Evolutionary conservation across 2,113 vertebrate species (phyloP), one percentile per base, ranked within the genome.

Genomic region (Melanotaenia duboulayi): DNA sequence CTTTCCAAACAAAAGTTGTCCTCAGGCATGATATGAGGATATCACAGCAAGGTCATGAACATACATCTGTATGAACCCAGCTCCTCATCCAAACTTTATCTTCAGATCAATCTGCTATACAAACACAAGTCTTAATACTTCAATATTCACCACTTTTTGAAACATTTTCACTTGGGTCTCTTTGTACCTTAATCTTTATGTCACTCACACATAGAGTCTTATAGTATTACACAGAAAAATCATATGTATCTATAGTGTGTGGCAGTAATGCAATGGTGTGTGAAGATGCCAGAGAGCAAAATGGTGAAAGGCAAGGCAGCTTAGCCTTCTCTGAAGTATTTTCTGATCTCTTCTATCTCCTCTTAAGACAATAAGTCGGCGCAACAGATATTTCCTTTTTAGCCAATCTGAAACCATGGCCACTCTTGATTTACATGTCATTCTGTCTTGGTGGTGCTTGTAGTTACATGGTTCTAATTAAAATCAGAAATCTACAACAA

Each of bases 231-330:
- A 25, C 76, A 61, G 39, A 78, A 54, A 39, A 32, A 74, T 82
- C 56, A 25, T 4, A 35, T 40, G n/a, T 13, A 12, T 74, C 9
- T 62, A 37, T 39, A 73, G 54, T 54, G 46, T 64, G 57, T 83
- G 71, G 67, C 78, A 65, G 42, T 42, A 57, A 82, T 52, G 68
- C 86, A 82, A 11, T 64, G 25, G 56, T 76, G 76, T 77, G 48
- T 84, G 46, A 80, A 71, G 71, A 87, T 76, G 69, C 82, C 79
- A 81, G 54, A 20, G 16, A 59, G 55, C 54, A 74, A 58, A 77
- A 81, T 78, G 80, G 76, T 74, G n/a, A 74, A 76, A 86, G 64
- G 85, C 63, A 76, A 85, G 71, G 48, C 49, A 71, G 81, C 69
- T 76, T 64, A 85, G 75, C 83, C 57, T 89, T 87, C 80, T 67